Conservation (phyloP, 2,888 invertebrate species). For the Drosophila stalkeri region DNA sequence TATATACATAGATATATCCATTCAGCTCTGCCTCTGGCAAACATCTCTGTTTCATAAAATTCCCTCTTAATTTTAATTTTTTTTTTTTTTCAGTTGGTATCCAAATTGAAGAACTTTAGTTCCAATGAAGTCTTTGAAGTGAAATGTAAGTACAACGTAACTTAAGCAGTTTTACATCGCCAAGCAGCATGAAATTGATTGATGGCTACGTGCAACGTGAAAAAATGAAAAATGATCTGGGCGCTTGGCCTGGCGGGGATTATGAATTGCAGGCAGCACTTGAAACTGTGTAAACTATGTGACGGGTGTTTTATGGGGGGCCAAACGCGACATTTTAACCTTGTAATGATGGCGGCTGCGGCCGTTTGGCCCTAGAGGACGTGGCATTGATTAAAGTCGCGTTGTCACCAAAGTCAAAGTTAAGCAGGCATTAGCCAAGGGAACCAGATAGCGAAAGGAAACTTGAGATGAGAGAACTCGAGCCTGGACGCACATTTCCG, state of each 20-base stretch:
- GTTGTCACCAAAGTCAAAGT: constrained; percentile 76
- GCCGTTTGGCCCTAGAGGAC: constrained; percentile 23
- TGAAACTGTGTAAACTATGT: constrained; percentile 34
- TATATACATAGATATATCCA: too few relatives aligned
- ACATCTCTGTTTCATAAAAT: not conserved
- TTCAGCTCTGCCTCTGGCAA: not conserved
- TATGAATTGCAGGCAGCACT: constrained; percentile 55
- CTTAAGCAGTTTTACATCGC: constrained; percentile 77
- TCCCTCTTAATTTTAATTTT: too few relatives aligned
- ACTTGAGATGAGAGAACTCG: not conserved
- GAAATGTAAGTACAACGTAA: constrained; percentile 77
- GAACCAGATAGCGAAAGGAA: constrained; percentile 5
- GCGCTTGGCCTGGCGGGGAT: constrained; percentile 35
- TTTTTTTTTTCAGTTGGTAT: not conserved
- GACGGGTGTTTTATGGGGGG: not conserved
- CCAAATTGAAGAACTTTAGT: constrained; percentile 16
- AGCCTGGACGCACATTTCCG: constrained; percentile 53
- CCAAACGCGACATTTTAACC: constrained; percentile 47
- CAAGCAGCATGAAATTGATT: constrained; percentile 76
- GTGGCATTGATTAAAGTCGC: constrained; percentile 69
- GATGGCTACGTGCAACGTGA: constrained; percentile 63
- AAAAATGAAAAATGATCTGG: constrained; percentile 73
- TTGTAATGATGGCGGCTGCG: constrained; percentile 29
- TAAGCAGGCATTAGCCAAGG: constrained; percentile 69
- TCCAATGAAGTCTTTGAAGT: constrained; percentile 54